A percentile compares a stretch with the other conserved stretches of the same genome.
Conservation (phyloP, 2,113 vertebrate species). For the Neodontobutis hainanensis region DNA sequence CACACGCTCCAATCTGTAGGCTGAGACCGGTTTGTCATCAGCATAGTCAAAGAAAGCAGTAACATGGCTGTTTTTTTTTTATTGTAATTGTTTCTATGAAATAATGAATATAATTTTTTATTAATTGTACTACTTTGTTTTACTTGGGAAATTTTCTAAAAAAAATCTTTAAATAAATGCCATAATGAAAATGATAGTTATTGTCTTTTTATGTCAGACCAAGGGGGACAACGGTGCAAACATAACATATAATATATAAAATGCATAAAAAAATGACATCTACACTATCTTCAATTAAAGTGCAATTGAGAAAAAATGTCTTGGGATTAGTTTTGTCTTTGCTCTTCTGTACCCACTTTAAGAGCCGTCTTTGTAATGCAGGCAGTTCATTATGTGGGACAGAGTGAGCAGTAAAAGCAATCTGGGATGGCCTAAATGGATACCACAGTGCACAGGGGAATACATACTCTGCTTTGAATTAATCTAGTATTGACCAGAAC, state of each 20-base stretch:
- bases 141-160: neutral
- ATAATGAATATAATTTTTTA: constrained; percentile 28
- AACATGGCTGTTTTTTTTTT: constrained; percentile 9
- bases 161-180: constrained; percentile 7
- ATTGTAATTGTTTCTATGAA: constrained; percentile 60
- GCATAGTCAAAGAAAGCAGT: neutral
- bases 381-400: constrained; percentile 34
- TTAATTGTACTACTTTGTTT: constrained; percentile 22
- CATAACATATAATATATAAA: neutral
- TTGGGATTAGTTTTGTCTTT: neutral
- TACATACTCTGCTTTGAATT: neutral
- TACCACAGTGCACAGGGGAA: constrained; percentile 9
- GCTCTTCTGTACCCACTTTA: neutral
- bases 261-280: neutral
- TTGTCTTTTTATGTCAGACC: neutral
- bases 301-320: too few relatives aligned
- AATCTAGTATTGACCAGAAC: too few relatives aligned
- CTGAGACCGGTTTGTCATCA: constrained; percentile 4
- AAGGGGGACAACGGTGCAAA: neutral
- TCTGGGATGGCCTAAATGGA: constrained; percentile 18
- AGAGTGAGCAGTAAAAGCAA: constrained; percentile 28
- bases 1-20: constrained; percentile 89
- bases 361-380: constrained; percentile 27
- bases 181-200: constrained; percentile 3
- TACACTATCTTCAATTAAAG: too few relatives aligned